Conservation (phyloP, 2,797 vertebrate species). For the Synaphobranchus kaupii region DNA sequence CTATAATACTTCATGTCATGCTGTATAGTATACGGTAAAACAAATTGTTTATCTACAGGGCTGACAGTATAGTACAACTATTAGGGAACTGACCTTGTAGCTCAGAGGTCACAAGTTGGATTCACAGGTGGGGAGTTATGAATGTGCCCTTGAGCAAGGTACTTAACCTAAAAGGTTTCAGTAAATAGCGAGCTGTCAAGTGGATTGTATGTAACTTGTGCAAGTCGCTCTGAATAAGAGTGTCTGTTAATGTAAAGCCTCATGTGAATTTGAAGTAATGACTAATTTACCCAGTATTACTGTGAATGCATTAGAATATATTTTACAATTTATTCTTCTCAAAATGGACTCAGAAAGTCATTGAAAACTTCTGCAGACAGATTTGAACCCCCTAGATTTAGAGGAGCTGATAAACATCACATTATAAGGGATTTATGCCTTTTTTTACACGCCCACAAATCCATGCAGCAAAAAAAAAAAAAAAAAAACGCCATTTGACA, state of each 20-base stretch:
- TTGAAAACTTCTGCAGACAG: neutral
- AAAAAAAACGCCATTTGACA: neutral
- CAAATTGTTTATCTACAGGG: neutral
- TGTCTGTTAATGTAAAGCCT: neutral
- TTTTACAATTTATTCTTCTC: neutral
- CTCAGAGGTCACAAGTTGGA: too few relatives aligned
- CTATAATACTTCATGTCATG: neutral
- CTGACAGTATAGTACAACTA: neutral
- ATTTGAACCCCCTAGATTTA: neutral
- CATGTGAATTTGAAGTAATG: neutral
- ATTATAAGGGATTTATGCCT: conserved; percentile 4
- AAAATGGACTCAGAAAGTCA: neutral
- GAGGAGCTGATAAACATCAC: neutral
- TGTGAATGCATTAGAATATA: neutral
- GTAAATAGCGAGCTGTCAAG: neutral
- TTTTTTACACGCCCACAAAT: neutral
- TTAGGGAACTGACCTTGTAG: neutral
- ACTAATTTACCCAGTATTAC: neutral
- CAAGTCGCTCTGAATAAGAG: neutral
- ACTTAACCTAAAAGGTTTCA: neutral
- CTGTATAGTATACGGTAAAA: neutral
- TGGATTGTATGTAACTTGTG: neutral
- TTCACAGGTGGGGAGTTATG: too few relatives aligned
- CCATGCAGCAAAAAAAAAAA: neutral
- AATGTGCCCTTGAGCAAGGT: too few relatives aligned